Evolutionary conservation across 2,797 vertebrate genomes (phyloP).

Genomic region (Lutjanus campechanus): DNA sequence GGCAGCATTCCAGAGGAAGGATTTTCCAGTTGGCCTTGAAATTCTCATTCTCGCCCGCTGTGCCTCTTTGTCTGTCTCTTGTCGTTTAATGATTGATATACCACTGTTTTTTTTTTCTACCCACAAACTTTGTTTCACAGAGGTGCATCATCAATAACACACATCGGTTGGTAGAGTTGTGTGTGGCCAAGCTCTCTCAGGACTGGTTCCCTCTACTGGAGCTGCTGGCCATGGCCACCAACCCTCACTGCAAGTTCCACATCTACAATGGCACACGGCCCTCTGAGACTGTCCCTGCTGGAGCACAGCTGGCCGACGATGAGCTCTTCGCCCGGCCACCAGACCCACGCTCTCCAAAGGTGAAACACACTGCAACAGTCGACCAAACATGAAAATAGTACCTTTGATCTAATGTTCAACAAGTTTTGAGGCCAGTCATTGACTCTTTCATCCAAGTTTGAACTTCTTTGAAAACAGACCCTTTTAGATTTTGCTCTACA

Average conservation of each 20-base stretch:
- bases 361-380: slow-evolving; percentile 54
- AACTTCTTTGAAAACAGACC: background rate
- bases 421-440: background rate
- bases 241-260: slow-evolving; percentile 99
- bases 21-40: background rate
- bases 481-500: background rate
- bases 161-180: slow-evolving; percentile 98
- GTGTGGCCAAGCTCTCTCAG: slow-evolving; percentile 99
- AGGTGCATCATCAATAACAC: slow-evolving; percentile 99
- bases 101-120: background rate
- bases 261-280: slow-evolving; percentile 99
- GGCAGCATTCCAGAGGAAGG: background rate
- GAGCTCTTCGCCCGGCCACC: slow-evolving; percentile 98
- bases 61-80: background rate
- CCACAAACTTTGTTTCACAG: slow-evolving; percentile 76
- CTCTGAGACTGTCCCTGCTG: slow-evolving; percentile 97
- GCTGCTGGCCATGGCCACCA: slow-evolving; percentile 99
- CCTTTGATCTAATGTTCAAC: background rate
- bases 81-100: background rate
- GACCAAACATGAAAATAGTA: background rate
- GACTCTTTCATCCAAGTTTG: background rate
- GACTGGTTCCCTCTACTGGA: slow-evolving; percentile 99
- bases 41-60: background rate
- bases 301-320: slow-evolving; percentile 96
- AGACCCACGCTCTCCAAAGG: slow-evolving; percentile 98